A percentile compares a stretch with the other conserved stretches of the same genome.
Evolutionary conservation across 2,797 vertebrate genomes (phyloP).

Genomic region (Labeo calbasu): DNA sequence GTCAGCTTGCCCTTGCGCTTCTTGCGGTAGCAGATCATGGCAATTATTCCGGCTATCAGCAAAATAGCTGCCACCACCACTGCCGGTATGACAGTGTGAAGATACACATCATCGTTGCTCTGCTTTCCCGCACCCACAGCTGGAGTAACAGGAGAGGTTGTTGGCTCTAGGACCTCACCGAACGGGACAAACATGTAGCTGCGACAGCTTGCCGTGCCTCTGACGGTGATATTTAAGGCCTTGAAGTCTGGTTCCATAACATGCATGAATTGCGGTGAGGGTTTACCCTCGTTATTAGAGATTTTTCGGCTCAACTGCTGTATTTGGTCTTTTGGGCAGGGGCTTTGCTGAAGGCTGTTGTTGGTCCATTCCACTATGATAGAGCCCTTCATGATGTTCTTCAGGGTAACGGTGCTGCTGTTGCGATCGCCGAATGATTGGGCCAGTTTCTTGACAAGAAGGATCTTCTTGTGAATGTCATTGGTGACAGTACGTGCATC

Average conservation of each 20-base stretch:
- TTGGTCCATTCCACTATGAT: constrained; percentile 96
- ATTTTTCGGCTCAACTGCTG: constrained; percentile 83
- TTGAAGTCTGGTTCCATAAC: constrained; percentile 89
- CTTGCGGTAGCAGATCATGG: constrained; percentile 98
- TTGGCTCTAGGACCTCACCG: constrained; percentile 68
- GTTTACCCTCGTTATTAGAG: constrained; percentile 78
- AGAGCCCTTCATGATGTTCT: constrained; percentile 89
- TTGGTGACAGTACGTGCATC: constrained; percentile 82
- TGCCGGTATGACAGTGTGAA: constrained; percentile 96
- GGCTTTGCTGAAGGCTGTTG: constrained; percentile 87
- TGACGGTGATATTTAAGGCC: constrained; percentile 81
- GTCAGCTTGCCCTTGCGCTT: constrained; percentile 97
- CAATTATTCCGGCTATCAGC: constrained; percentile 92
- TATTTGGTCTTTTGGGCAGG: constrained; percentile 92
- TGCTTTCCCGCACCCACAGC: constrained; percentile 85
- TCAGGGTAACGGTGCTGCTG: constrained; percentile 89
- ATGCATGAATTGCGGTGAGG: constrained; percentile 74
- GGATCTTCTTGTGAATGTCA: constrained; percentile 92
- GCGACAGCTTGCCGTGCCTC: constrained; percentile 84
- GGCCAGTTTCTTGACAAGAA: constrained; percentile 91
- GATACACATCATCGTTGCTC: constrained; percentile 93
- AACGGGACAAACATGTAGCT: constrained; percentile 86
- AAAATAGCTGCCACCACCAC: constrained; percentile 95
- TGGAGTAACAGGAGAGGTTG: constrained; percentile 73
- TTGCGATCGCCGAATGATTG: constrained; percentile 90